Conservation (phyloP, 1,140 invertebrate genomes). For the Marisa cornuarietis region DNA sequence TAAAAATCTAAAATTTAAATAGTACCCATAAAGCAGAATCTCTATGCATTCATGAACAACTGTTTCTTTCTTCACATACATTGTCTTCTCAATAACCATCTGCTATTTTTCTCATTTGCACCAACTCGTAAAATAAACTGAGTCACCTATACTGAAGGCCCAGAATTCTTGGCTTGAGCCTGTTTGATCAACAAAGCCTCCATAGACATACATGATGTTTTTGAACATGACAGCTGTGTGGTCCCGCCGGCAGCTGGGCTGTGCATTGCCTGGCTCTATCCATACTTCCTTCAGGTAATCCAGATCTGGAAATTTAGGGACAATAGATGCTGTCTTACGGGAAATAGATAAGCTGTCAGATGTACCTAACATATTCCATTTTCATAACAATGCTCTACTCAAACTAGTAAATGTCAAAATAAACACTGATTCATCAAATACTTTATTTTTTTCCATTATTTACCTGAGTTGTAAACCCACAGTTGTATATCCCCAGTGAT, state of each 20-base stretch:
- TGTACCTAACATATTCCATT: not conserved
- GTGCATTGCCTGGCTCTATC: slow-evolving; percentile 28
- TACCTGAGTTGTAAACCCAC: slow-evolving; percentile 88
- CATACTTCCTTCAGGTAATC: slow-evolving; percentile 38
- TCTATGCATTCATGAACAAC: not conserved
- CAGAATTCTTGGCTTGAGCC: slow-evolving; percentile 87
- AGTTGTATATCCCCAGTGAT: slow-evolving; percentile 84
- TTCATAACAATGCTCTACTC: not conserved
- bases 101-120: too few species aligned
- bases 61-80: not conserved
- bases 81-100: not conserved
- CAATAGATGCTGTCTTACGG: not conserved
- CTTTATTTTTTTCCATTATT: slow-evolving; percentile 12
- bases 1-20: too few species aligned
- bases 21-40: too few species aligned
- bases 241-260: slow-evolving; percentile 81
- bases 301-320: slow-evolving; percentile 36
- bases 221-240: slow-evolving; percentile 84
- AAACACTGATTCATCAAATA: not conserved
- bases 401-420: not conserved
- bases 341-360: not conserved
- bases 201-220: slow-evolving; percentile 85
- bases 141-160: slow-evolving; percentile 87
- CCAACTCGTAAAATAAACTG: too few species aligned
- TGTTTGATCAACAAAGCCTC: slow-evolving; percentile 87